Conservation (phyloP, 2,797 vertebrate genomes). For the Tenualosa ilisha region DNA sequence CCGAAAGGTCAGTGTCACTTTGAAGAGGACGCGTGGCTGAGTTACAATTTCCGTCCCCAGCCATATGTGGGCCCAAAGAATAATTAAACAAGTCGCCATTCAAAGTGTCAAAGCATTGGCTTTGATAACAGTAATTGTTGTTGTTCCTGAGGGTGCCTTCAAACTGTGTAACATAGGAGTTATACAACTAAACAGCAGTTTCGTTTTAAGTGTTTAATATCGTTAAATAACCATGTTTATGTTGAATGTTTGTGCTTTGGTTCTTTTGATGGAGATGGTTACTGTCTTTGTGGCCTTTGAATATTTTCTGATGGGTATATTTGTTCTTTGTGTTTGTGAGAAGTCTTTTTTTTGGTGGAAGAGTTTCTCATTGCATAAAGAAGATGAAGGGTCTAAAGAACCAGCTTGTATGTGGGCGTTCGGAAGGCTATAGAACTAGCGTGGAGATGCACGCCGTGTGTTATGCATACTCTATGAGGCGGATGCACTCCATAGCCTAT, state of each 20-base stretch:
- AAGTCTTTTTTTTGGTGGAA: background rate
- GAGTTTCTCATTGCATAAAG: background rate
- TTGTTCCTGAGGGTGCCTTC: background rate
- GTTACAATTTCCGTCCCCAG: conserved; percentile 58
- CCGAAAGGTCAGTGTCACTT: conserved; percentile 68
- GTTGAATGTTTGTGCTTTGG: background rate
- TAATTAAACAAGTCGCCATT: conserved; percentile 48
- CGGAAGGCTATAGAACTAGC: background rate
- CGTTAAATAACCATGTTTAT: background rate
- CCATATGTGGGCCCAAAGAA: conserved; percentile 52
- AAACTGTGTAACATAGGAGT: background rate
- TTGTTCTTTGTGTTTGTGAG: background rate
- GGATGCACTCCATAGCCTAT: conserved; percentile 59
- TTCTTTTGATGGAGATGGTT: background rate
- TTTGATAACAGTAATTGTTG: background rate
- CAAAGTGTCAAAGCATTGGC: background rate
- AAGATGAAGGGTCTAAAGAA: background rate
- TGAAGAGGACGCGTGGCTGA: conserved; percentile 51
- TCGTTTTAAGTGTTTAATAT: background rate
- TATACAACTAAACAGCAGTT: background rate
- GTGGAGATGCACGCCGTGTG: conserved; percentile 48
- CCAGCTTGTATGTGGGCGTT: conserved; percentile 27
- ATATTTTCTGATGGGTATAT: background rate
- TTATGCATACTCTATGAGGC: conserved; percentile 67
- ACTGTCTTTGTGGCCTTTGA: background rate